Conservation (phyloP, 2,888 invertebrate genomes). For the Alloscopus bannaensis region DNA sequence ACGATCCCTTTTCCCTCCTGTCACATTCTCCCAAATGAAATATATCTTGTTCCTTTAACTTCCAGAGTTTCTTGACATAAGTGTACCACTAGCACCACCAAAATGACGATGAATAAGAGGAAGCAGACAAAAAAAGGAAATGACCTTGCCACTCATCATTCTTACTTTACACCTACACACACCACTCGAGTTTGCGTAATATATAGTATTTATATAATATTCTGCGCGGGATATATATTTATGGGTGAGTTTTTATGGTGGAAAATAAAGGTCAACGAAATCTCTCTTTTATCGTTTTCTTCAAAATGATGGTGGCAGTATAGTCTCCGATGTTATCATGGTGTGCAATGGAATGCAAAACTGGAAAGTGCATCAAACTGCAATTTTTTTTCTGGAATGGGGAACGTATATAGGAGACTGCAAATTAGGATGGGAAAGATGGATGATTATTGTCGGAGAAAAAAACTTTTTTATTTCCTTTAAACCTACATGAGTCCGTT, state of each 20-base stretch:
- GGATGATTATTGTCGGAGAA: constrained; percentile 59
- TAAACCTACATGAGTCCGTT: no score
- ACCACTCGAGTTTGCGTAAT: no score
- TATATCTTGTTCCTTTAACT: constrained; percentile 46
- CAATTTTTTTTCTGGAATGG: constrained; percentile 53
- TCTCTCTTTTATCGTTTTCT: no score
- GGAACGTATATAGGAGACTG: neutral
- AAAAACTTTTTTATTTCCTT: no score
- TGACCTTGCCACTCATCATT: constrained; percentile 59
- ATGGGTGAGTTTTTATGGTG: constrained; percentile 11
- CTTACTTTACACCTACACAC: constrained; percentile 48
- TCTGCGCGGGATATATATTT: no score
- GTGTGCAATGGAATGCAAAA: constrained; percentile 34
- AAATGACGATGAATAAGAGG: constrained; percentile 13
- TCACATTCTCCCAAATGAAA: constrained; percentile 66
- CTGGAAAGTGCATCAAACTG: constrained; percentile 48
- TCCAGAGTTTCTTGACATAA: constrained; percentile 53
- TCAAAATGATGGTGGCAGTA: no score
- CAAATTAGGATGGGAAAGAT: constrained; percentile 49
- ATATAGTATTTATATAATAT: neutral
- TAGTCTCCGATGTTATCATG: no score
- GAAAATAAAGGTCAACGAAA: constrained; percentile 55
- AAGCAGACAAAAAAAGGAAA: constrained; percentile 49
- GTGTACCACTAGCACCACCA: constrained; percentile 41
- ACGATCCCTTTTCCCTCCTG: constrained; percentile 52